Base-by-base conservation (phyloP, 2,797 vertebrate genomes). In the Hyperoplus lanceolatus region DNA sequence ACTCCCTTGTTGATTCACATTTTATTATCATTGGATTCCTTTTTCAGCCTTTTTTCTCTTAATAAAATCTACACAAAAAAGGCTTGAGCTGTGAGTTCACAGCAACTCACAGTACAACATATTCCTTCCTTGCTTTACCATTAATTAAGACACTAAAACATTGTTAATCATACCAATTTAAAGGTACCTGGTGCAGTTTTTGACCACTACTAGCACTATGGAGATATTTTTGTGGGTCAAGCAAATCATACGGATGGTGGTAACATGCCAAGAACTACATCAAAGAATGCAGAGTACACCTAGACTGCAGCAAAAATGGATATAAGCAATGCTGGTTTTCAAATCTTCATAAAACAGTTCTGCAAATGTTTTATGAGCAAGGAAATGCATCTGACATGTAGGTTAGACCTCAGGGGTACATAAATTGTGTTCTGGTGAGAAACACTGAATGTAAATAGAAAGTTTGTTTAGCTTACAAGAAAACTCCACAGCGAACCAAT, bases 1-100 rank as follows among this genome's bases (percentile, higher is more conserved):
- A 70, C 18, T 50, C 29, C 29, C 29, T 13, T 7, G 38, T 21
- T 71, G 51, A 67, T 6, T 78, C 15, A 65, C 45, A 21, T 70
- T 63, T 46, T 10, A 48, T 63, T 4, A 18, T 55, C 51, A 10
- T 13, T 62, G 4, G 69, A 57, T 45, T 51, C 49, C 4, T 73
- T 68, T 70, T 76, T 51, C 7, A 73, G 18, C 14, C 3, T 29
- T 65, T 45, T 6, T 45, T 6, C 48, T 16, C 38, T 36, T 18
- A 12, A 56, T 3, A 15, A 51, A 60, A 21, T 65, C 14, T 41
- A 0, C 4, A 2, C 13, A 68, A 62, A 68, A 62, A 13, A 8
- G 11, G 39, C 11, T 60, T 18, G 16, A 41, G 49, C 16, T 53
- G 48, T 7, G 46, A 29, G 54, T 54, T 61, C 29, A n/a, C 10